Conservation (phyloP, 2,113 vertebrate species). For the Sylvietta virens region DNA sequence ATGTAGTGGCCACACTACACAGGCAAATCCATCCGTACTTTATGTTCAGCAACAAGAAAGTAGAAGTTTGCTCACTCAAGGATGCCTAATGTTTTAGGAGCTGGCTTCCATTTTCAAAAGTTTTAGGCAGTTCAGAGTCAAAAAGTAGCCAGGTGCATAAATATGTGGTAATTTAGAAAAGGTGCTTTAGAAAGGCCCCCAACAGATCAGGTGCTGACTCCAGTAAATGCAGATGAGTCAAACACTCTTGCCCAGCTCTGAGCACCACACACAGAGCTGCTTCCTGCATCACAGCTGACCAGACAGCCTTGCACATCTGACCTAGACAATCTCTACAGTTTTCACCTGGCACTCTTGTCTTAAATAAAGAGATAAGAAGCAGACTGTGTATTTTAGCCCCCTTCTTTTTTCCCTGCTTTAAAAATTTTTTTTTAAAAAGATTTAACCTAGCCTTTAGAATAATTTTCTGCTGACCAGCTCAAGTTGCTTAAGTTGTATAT, state of each 20-base stretch:
- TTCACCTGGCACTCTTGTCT: neutral
- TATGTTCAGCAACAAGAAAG: neutral
- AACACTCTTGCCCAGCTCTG: neutral
- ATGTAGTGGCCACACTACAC: neutral
- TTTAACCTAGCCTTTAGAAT: neutral
- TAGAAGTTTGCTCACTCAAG: neutral
- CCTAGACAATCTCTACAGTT: neutral
- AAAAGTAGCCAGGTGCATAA: neutral
- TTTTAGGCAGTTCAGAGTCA: neutral
- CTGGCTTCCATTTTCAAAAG: neutral
- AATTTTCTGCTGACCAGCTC: neutral
- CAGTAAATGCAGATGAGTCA: neutral
- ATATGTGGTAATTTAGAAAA: neutral
- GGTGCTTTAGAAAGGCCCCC: neutral
- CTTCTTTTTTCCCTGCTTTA: accelerated
- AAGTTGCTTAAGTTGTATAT: neutral
- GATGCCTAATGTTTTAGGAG: neutral
- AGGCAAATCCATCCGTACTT: neutral
- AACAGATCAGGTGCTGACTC: neutral
- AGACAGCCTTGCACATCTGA: no score
- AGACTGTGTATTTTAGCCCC: neutral
- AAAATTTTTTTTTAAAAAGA: neutral
- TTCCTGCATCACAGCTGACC: neutral
- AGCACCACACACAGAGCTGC: neutral
- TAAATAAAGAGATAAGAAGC: neutral